Percentiles rank a stretch among this genome's conserved stretches.
Evolutionary conservation across 2,888 invertebrate genomes (phyloP).

Genomic region (Aporophyla lueneburgensis): DNA sequence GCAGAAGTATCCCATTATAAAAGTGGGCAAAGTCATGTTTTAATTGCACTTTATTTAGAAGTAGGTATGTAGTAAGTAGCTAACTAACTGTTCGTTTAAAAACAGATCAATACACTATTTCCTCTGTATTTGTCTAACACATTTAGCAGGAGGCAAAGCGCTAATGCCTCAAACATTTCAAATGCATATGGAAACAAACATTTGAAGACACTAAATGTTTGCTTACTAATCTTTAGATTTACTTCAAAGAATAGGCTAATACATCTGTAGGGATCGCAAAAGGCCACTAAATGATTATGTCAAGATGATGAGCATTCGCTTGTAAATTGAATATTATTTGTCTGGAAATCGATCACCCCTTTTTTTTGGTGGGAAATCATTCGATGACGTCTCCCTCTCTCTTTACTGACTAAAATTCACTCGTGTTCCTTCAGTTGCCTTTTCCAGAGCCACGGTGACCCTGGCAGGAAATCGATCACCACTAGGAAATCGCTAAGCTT

Average conservation of each 20-base stretch:
- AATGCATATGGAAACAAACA: conserved; percentile 36
- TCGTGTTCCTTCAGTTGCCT: no score
- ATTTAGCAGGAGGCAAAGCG: conserved; percentile 21
- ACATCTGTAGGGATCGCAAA: not conserved
- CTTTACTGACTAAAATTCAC: no score
- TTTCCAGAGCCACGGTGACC: no score
- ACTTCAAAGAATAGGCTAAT: conserved; percentile 40
- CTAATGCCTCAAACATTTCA: conserved; percentile 46
- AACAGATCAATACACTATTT: not conserved
- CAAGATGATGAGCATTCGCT: not conserved
- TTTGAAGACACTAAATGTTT: conserved; percentile 30
- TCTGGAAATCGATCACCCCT: no score
- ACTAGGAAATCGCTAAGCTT: no score
- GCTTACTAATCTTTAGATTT: conserved; percentile 27
- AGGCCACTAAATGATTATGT: conserved; percentile 13
- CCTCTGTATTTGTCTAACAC: not conserved
- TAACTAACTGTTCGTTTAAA: not conserved
- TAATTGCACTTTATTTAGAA: not conserved
- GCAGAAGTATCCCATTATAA: not conserved
- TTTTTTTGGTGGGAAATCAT: no score
- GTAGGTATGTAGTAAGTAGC: not conserved
- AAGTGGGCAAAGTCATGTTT: not conserved
- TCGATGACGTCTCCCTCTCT: no score
- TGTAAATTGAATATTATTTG: no score
- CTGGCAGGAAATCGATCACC: no score